Conservation (phyloP, 2,797 vertebrate genomes). For the Acropternis orthonyx region DNA sequence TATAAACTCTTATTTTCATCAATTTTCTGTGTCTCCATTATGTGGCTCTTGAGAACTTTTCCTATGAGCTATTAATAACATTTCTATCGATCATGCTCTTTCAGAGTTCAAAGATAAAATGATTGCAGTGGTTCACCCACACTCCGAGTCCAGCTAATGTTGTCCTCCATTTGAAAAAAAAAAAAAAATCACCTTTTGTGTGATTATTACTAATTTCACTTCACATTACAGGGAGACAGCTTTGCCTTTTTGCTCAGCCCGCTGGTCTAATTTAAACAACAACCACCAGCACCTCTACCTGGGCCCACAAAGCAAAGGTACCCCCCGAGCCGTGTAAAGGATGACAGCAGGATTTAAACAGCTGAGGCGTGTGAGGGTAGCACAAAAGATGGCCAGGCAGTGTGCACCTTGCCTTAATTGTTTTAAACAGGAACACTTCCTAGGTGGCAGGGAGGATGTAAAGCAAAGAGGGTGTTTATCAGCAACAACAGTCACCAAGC, state of each 20-base stretch:
- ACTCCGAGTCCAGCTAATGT: not conserved
- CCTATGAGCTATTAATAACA: conserved; percentile 23
- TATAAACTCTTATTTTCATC: not conserved
- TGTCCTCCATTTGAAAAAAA: not conserved
- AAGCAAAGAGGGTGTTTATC: not conserved
- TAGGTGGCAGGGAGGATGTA: not conserved
- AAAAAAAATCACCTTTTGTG: not conserved
- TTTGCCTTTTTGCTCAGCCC: not conserved
- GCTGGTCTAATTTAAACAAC: not conserved
- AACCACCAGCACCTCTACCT: not conserved
- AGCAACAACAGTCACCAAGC: not conserved
- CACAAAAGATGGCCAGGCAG: not conserved
- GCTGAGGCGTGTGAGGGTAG: not conserved
- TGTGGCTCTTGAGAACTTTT: not conserved
- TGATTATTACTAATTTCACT: not conserved
- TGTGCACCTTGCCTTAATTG: not conserved
- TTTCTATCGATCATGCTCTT: not conserved
- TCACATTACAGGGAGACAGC: not conserved
- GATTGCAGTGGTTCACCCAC: not conserved
- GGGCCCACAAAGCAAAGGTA: not conserved
- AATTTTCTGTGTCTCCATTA: not conserved
- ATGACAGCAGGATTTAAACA: not conserved
- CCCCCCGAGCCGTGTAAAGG: rapidly evolving
- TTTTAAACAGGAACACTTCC: not conserved
- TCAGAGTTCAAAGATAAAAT: conserved; percentile 1